A percentile compares a stretch with the other conserved stretches of the same genome.
Conservation (phyloP, 2,797 vertebrate genomes). For the Arctocebus calabarensis region DNA sequence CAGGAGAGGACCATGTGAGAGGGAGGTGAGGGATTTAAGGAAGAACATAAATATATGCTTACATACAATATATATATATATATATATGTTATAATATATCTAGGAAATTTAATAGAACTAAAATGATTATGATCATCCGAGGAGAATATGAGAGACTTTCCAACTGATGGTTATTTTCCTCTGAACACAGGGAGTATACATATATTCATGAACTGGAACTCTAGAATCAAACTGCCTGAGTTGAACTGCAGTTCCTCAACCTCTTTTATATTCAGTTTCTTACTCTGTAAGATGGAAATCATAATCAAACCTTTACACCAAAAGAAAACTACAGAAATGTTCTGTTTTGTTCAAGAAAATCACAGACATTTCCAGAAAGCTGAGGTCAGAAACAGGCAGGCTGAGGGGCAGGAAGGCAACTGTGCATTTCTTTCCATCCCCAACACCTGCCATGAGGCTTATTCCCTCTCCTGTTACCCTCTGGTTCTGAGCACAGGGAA, state of each 20-base stretch:
- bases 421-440: neutral
- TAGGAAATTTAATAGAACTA: neutral
- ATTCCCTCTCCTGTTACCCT: neutral
- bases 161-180: neutral
- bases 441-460: neutral
- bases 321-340: neutral
- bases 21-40: accelerated
- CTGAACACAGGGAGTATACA: neutral
- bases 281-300: neutral
- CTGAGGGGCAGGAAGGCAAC: no score
- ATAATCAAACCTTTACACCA: neutral
- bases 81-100: neutral
- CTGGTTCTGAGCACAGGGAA: neutral
- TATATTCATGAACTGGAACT: neutral
- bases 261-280: neutral
- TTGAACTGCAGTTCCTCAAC: neutral
- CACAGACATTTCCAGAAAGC: neutral
- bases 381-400: neutral
- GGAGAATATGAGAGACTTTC: neutral
- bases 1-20: neutral
- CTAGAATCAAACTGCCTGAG: neutral
- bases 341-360: neutral
- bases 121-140: neutral
- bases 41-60: neutral
- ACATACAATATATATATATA: neutral